Percentiles rank a stretch among this genome's conserved stretches.
Evolutionary conservation across 2,888 invertebrate genomes (phyloP).

Genomic region (Copidosoma aretas): DNA sequence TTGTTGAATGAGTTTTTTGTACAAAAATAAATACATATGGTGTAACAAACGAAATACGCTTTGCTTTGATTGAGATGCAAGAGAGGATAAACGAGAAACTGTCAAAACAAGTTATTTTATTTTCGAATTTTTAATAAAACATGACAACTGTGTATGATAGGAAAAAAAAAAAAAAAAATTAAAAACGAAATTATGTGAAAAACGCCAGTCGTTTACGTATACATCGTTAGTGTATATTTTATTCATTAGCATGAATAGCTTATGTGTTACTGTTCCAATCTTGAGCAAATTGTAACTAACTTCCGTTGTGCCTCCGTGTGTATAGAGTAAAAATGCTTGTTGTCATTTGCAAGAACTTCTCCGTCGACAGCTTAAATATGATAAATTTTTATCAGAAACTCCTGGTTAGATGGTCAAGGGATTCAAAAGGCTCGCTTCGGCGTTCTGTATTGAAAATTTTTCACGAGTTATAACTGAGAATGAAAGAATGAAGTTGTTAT

Average conservation of each 20-base stretch:
- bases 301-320: constrained; percentile 42
- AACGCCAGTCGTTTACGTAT: constrained; percentile 39
- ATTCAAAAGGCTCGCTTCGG: constrained; percentile 39
- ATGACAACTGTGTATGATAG: constrained; percentile 35
- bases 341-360: constrained; percentile 37
- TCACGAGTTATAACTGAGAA: constrained; percentile 31
- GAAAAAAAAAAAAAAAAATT: constrained; percentile 9
- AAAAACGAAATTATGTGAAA: background rate
- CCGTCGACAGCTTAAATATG: constrained; percentile 21
- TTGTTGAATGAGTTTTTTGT: constrained; percentile 38
- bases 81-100: constrained; percentile 23
- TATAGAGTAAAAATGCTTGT: constrained; percentile 38
- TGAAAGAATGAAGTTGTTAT: constrained; percentile 38
- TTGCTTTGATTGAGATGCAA: constrained; percentile 27
- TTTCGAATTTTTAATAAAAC: constrained; percentile 30
- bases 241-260: constrained; percentile 38
- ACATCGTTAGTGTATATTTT: too few relatives aligned
- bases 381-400: constrained; percentile 24
- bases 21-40: constrained; percentile 28
- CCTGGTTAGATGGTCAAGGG: constrained; percentile 24
- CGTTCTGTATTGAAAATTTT: constrained; percentile 36
- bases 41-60: constrained; percentile 25
- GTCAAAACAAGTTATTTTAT: constrained; percentile 28
- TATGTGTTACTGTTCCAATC: constrained; percentile 37
- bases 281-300: constrained; percentile 32